A percentile compares a stretch with the other conserved stretches of the same genome.
Evolutionary conservation across 2,113 vertebrate genomes (phyloP).

Genomic region (Columba livia): DNA sequence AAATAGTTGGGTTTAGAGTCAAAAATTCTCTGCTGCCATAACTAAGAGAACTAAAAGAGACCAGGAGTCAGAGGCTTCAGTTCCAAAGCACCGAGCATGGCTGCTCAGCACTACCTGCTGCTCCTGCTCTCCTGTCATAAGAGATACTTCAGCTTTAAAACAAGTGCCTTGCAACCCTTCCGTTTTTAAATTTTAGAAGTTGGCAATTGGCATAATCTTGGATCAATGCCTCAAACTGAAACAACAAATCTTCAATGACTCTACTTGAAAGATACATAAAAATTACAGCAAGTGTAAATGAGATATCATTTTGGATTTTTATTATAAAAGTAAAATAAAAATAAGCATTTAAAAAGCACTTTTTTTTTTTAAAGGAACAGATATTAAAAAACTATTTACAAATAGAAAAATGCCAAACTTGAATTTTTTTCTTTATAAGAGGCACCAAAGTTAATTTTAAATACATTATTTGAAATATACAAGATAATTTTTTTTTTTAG

Average conservation of each 20-base stretch:
- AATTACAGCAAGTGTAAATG: neutral
- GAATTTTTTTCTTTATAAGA: constrained; percentile 29
- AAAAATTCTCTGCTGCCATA: neutral
- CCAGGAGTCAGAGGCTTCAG: neutral
- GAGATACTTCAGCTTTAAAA: neutral
- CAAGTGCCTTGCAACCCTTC: neutral
- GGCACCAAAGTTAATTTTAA: constrained; percentile 66
- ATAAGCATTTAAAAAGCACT: constrained; percentile 80
- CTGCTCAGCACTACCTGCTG: neutral
- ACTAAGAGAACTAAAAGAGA: neutral
- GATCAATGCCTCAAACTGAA: neutral
- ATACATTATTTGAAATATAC: constrained; percentile 73
- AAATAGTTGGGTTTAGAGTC: neutral
- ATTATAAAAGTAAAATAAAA: constrained; percentile 88
- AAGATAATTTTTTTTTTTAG: neutral
- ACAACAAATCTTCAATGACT: neutral
- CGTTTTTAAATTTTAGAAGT: neutral
- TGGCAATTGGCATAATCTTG: neutral
- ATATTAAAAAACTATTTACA: constrained; percentile 79
- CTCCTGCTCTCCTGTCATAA: neutral
- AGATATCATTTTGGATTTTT: constrained; percentile 69
- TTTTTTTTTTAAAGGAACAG: constrained; percentile 61
- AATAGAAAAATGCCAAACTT: constrained; percentile 68
- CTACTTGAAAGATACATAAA: neutral
- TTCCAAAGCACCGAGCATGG: neutral